These are phyloP conservation scores for Oncorhynchus mykiss DNA, from an alignment of 2,113 vertebrate species.

Conservation along the genomic window DNA sequence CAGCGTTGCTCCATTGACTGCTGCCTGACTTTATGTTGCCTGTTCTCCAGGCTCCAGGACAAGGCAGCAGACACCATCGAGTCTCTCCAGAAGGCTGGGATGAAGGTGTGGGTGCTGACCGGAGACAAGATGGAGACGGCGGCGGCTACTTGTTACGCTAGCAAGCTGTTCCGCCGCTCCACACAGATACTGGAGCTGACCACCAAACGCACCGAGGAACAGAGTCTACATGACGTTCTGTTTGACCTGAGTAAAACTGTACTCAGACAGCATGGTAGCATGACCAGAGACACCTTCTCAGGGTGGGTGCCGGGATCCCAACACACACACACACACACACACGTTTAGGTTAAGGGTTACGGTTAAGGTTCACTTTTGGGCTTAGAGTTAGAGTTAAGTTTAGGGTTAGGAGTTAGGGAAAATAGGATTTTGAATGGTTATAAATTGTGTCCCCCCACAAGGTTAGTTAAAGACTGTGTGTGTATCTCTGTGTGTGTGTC, in stretches of 20 bases:
- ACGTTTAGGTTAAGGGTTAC: too few species aligned
- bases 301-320: constrained; percentile 70
- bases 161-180: constrained; percentile 88
- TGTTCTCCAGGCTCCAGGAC: constrained; percentile 84
- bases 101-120: constrained; percentile 97
- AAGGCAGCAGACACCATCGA: constrained; percentile 97
- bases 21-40: background rate
- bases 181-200: constrained; percentile 95
- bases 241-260: constrained; percentile 93
- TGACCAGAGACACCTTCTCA: constrained; percentile 84
- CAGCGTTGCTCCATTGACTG: too few species aligned
- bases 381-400: too few species aligned
- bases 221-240: constrained; percentile 90
- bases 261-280: constrained; percentile 77
- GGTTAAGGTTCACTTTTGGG: too few species aligned
- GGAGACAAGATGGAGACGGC: constrained; percentile 99
- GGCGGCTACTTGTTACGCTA: constrained; percentile 92
- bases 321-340: background rate
- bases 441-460: too few species aligned
- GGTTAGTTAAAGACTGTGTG: too few species aligned
- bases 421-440: too few species aligned
- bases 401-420: too few species aligned
- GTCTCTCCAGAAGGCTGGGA: constrained; percentile 92
- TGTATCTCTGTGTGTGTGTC: constrained; percentile 1
- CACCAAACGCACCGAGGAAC: constrained; percentile 92